Percentiles rank a stretch among this genome's conserved stretches.
Evolutionary conservation across 2,797 vertebrate genomes (phyloP).

Genomic region (Spheniscus humboldti): DNA sequence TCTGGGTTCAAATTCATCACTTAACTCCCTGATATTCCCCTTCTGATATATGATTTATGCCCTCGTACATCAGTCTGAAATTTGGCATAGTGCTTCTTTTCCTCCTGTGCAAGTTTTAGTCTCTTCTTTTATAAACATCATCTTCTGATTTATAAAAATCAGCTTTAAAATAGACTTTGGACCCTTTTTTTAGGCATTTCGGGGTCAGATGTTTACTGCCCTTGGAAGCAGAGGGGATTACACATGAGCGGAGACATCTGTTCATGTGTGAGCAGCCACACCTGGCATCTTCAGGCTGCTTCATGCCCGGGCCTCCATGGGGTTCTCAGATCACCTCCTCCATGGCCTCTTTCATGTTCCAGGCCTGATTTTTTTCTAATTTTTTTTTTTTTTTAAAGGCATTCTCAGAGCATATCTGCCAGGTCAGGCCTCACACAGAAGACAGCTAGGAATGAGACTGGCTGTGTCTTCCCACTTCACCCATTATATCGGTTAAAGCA

Average conservation of each 20-base stretch:
- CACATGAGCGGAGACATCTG: neutral
- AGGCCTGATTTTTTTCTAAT: rapidly evolving
- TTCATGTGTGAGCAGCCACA: slow-evolving; percentile 30
- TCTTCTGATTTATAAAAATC: neutral
- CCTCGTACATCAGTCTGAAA: neutral
- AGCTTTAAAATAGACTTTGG: neutral
- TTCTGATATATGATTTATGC: neutral
- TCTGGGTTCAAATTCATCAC: neutral
- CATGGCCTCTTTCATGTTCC: neutral
- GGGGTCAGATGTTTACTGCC: neutral
- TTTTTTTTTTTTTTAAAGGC: neutral
- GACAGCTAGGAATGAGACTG: neutral
- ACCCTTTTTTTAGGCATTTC: neutral
- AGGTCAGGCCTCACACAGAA: neutral
- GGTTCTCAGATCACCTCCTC: neutral
- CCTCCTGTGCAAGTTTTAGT: neutral
- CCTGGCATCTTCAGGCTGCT: neutral
- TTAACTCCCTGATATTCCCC: neutral
- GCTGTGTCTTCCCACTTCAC: neutral
- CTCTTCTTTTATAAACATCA: neutral
- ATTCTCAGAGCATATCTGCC: neutral
- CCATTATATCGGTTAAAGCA: neutral
- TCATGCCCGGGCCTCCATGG: neutral
- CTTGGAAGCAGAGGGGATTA: slow-evolving; percentile 30
- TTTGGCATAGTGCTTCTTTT: neutral